Evolutionary conservation across 2,113 vertebrate genomes (phyloP).

Genomic region (Acanthisitta chloris): DNA sequence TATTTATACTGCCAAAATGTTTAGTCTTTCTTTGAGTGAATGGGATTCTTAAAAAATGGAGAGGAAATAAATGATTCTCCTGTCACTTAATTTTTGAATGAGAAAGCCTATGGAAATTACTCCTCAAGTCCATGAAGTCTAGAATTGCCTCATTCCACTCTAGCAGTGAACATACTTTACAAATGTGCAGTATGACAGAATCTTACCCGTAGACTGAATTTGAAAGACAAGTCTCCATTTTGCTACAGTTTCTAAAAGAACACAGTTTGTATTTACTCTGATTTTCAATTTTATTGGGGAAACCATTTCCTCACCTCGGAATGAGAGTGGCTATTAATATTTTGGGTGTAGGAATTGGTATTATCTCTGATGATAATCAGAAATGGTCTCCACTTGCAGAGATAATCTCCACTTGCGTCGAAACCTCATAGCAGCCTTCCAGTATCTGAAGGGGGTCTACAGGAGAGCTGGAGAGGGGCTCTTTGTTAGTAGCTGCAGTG

Average conservation of each 20-base stretch:
- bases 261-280: not conserved
- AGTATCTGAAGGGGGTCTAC: too few relatives aligned
- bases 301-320: not conserved
- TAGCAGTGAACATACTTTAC: not conserved
- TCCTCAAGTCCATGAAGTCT: not conserved
- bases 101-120: not conserved
- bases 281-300: not conserved
- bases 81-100: not conserved
- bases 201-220: not conserved
- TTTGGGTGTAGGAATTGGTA: not conserved
- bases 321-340: not conserved
- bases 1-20: not conserved
- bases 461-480: too few relatives aligned
- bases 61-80: not conserved
- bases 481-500: too few relatives aligned
- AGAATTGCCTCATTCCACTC: not conserved
- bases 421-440: too few relatives aligned
- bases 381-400: too few relatives aligned
- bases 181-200: not conserved
- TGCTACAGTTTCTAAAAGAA: not conserved
- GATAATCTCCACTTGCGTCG: too few relatives aligned
- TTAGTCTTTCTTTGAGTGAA: not conserved
- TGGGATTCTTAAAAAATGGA: not conserved
- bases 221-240: not conserved
- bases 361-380: not conserved